Percentiles rank a stretch among this genome's conserved stretches.
phyloP scores from a whole-genome alignment of 1,140 invertebrate species.

The Drosophila jambulina region DNA sequence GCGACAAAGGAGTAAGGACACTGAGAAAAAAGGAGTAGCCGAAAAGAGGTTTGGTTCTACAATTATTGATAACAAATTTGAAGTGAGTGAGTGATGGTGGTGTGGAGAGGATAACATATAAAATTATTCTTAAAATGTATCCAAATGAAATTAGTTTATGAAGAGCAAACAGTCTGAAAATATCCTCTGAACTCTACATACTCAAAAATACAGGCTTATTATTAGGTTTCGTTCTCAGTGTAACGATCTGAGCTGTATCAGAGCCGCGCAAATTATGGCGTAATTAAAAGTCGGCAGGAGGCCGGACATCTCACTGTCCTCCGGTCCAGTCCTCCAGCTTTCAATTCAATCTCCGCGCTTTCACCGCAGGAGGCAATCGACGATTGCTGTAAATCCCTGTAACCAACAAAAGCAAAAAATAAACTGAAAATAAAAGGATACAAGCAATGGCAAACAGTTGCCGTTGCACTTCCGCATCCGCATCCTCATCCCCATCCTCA shows the following conservation, averaged over 20 bases:
- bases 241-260: conserved; percentile 2
- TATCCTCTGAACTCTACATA: neutral
- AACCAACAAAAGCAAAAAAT: conserved; percentile 48
- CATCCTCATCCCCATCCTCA: conserved; percentile 3
- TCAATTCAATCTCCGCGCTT: conserved; percentile 26
- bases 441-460: conserved; percentile 62
- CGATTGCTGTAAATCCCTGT: conserved; percentile 69
- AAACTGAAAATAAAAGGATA: conserved; percentile 18
- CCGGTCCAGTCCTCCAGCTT: neutral
- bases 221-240: conserved; percentile 6
- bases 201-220: neutral
- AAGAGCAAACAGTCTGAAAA: neutral
- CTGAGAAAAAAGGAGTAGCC: neutral
- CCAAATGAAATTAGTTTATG: neutral
- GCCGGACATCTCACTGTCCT: conserved; percentile 19
- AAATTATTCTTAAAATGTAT: no score
- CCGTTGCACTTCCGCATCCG: conserved; percentile 36
- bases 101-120: neutral
- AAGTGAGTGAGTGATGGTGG: neutral
- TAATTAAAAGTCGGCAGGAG: conserved; percentile 67
- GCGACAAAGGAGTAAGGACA: conserved; percentile 12
- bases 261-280: conserved; percentile 69
- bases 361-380: conserved; percentile 49
- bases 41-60: neutral
- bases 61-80: neutral